Base-by-base conservation (phyloP, 2,797 vertebrate species). In the Mormyrops attenuatus region DNA sequence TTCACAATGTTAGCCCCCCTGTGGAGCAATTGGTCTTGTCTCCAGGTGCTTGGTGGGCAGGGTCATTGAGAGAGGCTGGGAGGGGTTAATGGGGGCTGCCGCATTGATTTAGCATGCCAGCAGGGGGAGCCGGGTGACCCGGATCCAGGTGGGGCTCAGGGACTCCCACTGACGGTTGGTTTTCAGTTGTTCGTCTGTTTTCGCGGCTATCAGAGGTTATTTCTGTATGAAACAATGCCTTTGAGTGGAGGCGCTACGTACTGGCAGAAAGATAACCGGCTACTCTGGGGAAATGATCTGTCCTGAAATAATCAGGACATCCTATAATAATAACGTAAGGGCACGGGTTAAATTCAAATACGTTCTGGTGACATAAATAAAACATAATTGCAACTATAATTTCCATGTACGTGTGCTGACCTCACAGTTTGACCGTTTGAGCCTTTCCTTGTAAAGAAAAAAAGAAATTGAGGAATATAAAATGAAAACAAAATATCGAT, bases 71-170 rank as follows among this genome's bases (percentile, higher is more conserved):
- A 47, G 57, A 26, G 94, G 95, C 93, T 95, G 95, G 94, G 94
- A 94, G 94, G 95, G 90, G 93, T 93, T 91, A 92, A 93, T 93
- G 92, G 92, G 94, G 92, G 93, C 91, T 93, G 95, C 93, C 93
- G 95, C 93, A 93, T 94, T 94, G 94, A 94, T 95, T 94, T 95
- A 93, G 92, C 30, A 77, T 50, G n/a, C 15, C 41, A 26, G 69
- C 30, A 38, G 63, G 57, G 60, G 47, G 90, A 89, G 91, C 55
- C 66, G 91, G 92, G 93, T 92, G 93, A 94, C 95, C 93, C 6
- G 82, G 8, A 30, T 85, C 47, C 8, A 8, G 82, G 47, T 0
- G 38, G 82, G 82, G 41, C 47, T 85, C 41, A 22, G 82, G n/a
- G 22, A 52, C 73, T 85, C 53, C 69, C 86, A 90, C 90, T 85